Base-by-base conservation (phyloP, 2,888 invertebrate species). In the Notodonta ziczac region DNA sequence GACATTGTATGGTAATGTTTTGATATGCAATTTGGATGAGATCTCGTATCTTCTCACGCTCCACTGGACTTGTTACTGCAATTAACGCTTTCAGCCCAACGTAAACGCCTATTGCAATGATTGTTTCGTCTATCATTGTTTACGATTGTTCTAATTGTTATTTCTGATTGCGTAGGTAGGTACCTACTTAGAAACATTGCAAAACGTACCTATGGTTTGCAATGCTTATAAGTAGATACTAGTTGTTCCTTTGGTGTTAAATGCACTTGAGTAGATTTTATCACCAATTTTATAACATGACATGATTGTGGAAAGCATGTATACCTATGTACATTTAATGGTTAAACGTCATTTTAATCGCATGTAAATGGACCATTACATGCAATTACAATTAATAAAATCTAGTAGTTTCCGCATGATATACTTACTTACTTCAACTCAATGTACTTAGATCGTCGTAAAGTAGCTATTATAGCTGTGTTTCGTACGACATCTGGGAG, bases 1-100 rank as follows among this genome's bases (percentile, higher is more conserved):
- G 65, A 82, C 77, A 85, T 87, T 86, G 85, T 87, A 86, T 84
- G 87, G 76, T 86, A 87, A 86, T 86, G 69, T 76, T 73, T 62
- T 70, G 71, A 79, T 80, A 77, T 82, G 77, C 80, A 81, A 82
- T 81, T 84, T 74, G 73, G 75, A 72, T 71, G 78, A 74, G 73
- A 83, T 80, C 78, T 77, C 69, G 72, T 77, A 78, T 73, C 77
- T 86, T 89, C 89, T 80, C 88, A 88, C 88, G 89, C 74, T 85
- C 78, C 74, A 80, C 72, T 78, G 78, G 74, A 79, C 79, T 77
- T 78, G 78, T 79, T 74, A 77, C 71, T 76, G 76, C 77, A 86
- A 86, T 88, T 86, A 87, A 74, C 83, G 84, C 77, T 64, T 80
- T 69, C 70, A 71, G 71, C 59, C 73, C 73, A 77, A 78, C 75